Conservation (phyloP, 2,797 vertebrate genomes). For the Artibeus lituratus region DNA sequence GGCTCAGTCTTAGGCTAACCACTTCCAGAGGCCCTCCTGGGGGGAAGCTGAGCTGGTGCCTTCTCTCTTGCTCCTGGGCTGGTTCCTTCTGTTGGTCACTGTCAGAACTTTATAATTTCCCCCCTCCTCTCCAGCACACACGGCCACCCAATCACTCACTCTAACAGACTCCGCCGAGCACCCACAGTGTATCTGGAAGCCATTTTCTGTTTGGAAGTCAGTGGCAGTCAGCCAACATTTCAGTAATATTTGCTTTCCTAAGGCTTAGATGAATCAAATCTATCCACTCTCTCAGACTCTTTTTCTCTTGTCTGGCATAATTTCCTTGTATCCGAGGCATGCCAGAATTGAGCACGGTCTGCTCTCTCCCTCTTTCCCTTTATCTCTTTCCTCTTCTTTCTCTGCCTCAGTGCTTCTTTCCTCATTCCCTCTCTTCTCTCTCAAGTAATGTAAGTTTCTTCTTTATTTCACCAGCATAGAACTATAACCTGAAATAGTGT, state of each 20-base stretch:
- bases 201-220: constrained; percentile 73
- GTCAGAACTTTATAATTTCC: constrained; percentile 43
- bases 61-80: neutral
- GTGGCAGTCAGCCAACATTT: constrained; percentile 72
- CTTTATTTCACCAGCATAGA: neutral
- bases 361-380: too few species aligned
- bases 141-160: constrained; percentile 47
- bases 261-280: constrained; percentile 71
- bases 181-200: constrained; percentile 68
- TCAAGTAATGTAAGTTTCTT: neutral
- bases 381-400: neutral
- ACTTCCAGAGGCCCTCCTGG: neutral
- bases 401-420: neutral
- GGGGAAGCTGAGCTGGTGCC: neutral
- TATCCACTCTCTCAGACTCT: constrained; percentile 46
- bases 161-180: constrained; percentile 58
- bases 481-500: neutral
- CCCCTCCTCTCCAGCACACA: neutral
- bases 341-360: neutral
- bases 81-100: constrained; percentile 33
- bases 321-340: neutral
- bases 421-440: neutral
- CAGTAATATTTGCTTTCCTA: constrained; percentile 74
- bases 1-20: neutral
- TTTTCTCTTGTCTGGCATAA: constrained; percentile 35